phyloP scores from a whole-genome alignment of 2,888 invertebrate genomes.

The Thelaira solivaga region DNA sequence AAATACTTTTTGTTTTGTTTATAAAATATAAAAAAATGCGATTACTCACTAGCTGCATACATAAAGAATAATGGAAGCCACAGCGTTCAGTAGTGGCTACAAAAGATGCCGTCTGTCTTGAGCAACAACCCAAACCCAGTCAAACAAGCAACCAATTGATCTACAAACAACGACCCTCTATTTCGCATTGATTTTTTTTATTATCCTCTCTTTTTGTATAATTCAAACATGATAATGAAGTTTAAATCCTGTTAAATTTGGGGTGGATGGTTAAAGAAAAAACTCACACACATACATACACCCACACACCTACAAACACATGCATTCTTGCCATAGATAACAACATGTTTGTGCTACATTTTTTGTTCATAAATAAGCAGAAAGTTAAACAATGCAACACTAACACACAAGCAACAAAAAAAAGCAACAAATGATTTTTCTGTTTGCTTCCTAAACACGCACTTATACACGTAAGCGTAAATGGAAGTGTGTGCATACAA shows the following conservation, averaged over 20 bases:
- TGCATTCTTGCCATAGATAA: no score
- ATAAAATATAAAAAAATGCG: no score
- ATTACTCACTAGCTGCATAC: constrained; percentile 38
- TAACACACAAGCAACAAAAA: neutral
- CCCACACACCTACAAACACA: neutral
- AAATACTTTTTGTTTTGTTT: constrained; percentile 13
- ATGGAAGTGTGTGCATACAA: neutral
- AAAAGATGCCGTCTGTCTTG: constrained; percentile 45
- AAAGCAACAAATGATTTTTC: constrained; percentile 35
- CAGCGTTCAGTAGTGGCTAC: constrained; percentile 23
- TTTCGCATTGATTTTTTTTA: constrained; percentile 7
- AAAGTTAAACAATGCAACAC: neutral
- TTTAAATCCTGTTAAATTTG: constrained; percentile 59
- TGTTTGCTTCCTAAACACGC: neutral
- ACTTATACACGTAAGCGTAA: neutral
- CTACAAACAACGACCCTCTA: constrained; percentile 45
- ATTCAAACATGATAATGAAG: constrained; percentile 49
- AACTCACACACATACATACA: neutral
- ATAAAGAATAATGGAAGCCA: constrained; percentile 11
- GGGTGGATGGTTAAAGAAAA: constrained; percentile 52
- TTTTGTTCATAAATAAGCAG: neutral
- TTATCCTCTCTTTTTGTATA: constrained; percentile 4
- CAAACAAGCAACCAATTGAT: constrained; percentile 30
- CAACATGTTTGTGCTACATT: no score
- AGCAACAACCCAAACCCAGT: constrained; percentile 8